Base-by-base conservation (phyloP, 2,113 vertebrate genomes). In the Hippocampus comes region DNA sequence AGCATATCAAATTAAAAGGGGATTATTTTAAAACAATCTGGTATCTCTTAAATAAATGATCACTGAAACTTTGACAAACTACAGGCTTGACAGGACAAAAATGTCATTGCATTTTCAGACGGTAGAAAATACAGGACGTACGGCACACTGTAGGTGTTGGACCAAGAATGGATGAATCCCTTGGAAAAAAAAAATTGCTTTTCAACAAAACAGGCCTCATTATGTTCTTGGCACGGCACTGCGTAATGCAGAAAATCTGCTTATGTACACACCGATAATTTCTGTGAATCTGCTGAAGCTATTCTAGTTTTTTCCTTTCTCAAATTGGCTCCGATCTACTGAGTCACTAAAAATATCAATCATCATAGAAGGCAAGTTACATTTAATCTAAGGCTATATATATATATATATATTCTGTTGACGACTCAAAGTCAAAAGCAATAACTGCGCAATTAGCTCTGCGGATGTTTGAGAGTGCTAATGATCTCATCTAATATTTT, bases 141-240 rank as follows among this genome's bases (percentile, higher is more conserved):
- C 27, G 55, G 63, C 11, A 41, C 55, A 79, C 72, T 30, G 74
- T 78, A 53, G 65, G 76, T 73, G 65, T 67, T 77, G 46, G 56
- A 60, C 55, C 60, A 67, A 49, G 46, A 38, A 56, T 71, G 74
- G 63, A 70, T 67, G 65, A 78, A 81, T 72, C 71, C 60, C 65
- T 64, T 57, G 25, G 63, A 46, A 63, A 79, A 71, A 23, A 74
- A 83, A 69, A 70, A 73, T 59, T 76, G 68, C 69, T 72, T 83
- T 80, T 78, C 48, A 41, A 63, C 66, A 71, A 72, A 78, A 78
- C 76, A 80, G 17, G 56, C 43, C 78, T 83, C 71, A 83, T 83
- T 76, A 79, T 73, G 74, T 68, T 78, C 57, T 73, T 87, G 74
- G 71, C 74, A 79, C 42, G 43, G 61, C 41, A 72, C 68, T 21